Conservation (phyloP, 2,888 invertebrate species). For the Synanthedon andrenaeformis region DNA sequence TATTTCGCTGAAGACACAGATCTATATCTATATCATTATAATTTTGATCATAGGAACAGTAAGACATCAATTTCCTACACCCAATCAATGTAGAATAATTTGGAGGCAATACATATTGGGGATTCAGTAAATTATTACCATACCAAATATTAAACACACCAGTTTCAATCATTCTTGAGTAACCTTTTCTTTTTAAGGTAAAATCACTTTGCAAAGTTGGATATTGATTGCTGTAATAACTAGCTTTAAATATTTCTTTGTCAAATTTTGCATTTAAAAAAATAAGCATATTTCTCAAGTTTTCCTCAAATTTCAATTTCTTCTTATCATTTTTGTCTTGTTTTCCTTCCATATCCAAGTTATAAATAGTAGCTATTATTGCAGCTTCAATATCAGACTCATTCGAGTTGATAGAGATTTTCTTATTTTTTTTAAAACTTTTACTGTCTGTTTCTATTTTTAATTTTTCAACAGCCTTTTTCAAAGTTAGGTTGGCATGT, state of each 20-base stretch:
- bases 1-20: conserved; percentile 21
- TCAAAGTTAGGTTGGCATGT: conserved; percentile 15
- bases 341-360: conserved; percentile 23
- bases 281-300: conserved; percentile 33
- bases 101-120: conserved; percentile 39
- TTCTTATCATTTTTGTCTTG: conserved; percentile 9
- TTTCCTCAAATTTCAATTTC: conserved; percentile 12
- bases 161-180: conserved; percentile 26
- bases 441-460: conserved; percentile 35
- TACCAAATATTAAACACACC: conserved; percentile 33
- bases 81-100: conserved; percentile 43
- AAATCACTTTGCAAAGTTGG: conserved; percentile 20
- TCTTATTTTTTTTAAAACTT: conserved; percentile 21
- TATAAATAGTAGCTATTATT: conserved; percentile 30
- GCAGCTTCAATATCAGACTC: conserved; percentile 39
- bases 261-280: conserved; percentile 33
- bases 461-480: conserved; percentile 36
- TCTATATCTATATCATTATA: conserved; percentile 16
- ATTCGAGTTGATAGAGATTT: conserved; percentile 24
- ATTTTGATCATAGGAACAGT: conserved; percentile 9
- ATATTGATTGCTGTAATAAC: conserved; percentile 19
- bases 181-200: conserved; percentile 31
- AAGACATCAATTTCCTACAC: conserved; percentile 33
- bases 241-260: conserved; percentile 20
- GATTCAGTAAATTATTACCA: conserved; percentile 18